phyloP scores from a whole-genome alignment of 2,888 invertebrate species.

The Glyphotaelius pellucidus region DNA sequence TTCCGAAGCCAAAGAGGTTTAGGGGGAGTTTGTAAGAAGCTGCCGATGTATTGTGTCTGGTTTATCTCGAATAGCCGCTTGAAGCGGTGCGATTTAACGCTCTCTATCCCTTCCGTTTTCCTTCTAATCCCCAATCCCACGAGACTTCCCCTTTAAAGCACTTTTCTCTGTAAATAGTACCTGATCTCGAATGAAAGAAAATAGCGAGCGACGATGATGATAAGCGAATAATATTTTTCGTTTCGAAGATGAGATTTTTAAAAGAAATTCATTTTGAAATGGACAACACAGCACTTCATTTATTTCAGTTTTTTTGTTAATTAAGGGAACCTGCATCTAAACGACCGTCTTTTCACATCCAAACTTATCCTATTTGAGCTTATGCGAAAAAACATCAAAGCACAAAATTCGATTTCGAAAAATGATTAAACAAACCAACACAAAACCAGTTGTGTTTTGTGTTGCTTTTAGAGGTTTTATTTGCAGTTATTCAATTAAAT shows the following conservation, averaged over 20 bases:
- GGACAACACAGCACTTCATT: neutral
- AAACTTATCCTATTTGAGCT: neutral
- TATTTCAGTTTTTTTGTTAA: neutral
- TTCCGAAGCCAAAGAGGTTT: neutral
- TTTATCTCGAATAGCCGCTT: slow-evolving; percentile 33
- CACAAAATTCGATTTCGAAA: neutral
- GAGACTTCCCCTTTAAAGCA: slow-evolving; percentile 11
- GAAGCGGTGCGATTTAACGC: slow-evolving; percentile 39
- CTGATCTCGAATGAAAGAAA: neutral
- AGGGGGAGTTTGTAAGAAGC: neutral
- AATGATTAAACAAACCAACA: neutral
- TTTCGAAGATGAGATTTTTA: neutral
- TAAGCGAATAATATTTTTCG: neutral
- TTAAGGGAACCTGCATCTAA: neutral
- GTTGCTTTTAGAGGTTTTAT: neutral
- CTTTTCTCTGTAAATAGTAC: slow-evolving; percentile 16
- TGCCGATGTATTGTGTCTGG: slow-evolving; percentile 35
- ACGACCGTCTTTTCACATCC: neutral
- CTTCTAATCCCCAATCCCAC: slow-evolving; percentile 17
- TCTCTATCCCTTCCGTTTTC: slow-evolving; percentile 1
- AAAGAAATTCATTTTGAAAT: neutral
- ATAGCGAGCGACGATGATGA: neutral
- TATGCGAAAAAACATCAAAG: neutral
- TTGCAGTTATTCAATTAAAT: neutral
- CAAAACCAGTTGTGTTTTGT: too few relatives aligned